These are phyloP conservation scores for Nymphicus hollandicus DNA, from an alignment of 2,113 vertebrate species.

Conservation along the genomic window DNA sequence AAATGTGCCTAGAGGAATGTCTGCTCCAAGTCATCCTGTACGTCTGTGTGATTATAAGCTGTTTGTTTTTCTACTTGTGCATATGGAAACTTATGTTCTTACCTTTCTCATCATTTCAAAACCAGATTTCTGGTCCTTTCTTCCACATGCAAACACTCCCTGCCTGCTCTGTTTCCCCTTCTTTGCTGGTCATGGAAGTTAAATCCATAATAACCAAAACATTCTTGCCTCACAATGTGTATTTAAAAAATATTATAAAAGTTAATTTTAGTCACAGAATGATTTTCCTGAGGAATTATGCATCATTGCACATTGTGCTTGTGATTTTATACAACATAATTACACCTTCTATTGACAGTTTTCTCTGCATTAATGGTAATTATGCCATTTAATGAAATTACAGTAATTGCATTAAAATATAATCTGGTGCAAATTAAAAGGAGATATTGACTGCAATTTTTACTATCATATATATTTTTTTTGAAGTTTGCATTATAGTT, in stretches of 20 bases:
- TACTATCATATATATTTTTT: neutral
- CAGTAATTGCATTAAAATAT: slow-evolving; percentile 75
- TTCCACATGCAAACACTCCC: neutral
- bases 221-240: slow-evolving; percentile 4
- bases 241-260: slow-evolving; percentile 64
- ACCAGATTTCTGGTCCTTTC: neutral
- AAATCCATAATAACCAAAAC: neutral
- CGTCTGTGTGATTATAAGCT: neutral
- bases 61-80: neutral
- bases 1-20: neutral
- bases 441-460: slow-evolving; percentile 30
- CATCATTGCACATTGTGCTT: slow-evolving; percentile 68
- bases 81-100: neutral
- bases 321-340: slow-evolving; percentile 76
- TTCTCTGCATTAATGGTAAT: slow-evolving; percentile 77
- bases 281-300: slow-evolving; percentile 70
- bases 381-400: slow-evolving; percentile 80
- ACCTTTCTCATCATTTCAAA: neutral
- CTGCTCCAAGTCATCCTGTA: neutral
- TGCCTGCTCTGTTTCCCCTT: neutral
- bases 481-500: neutral
- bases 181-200: neutral
- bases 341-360: slow-evolving; percentile 78
- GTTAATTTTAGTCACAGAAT: slow-evolving; percentile 61
- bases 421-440: slow-evolving; percentile 68